Evolutionary conservation across 2,797 vertebrate genomes (phyloP), one percentile per base, ranked within the genome.

Genomic region (Pseudochaenichthys georgianus): DNA sequence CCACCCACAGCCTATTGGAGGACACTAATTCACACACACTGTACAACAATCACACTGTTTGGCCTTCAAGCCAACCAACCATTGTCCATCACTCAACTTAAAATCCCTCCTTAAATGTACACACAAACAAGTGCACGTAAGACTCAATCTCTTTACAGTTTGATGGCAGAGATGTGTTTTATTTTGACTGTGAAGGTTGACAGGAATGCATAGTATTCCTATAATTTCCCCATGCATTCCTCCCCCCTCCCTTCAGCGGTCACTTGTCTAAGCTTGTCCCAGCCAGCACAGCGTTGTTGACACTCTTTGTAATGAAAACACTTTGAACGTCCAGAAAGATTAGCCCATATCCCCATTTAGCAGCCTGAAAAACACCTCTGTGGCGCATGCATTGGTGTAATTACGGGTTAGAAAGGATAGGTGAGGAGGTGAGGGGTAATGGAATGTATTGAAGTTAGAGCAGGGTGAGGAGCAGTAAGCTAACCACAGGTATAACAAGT

Each of bases 191-290:
- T 54, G 84, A 70, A 88, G 81, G 82, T 73, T 65, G 48, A 45
- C 34, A 81, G 84, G 94, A 92, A 94, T 94, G 87, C 81, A 77
- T 43, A 84, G 87, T 91, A 94, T 93, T 92, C 90, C 84, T 83
- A 77, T 87, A 41, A 93, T 91, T 92, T 90, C 88, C 83, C 73
- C 76, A 78, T 48, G 70, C 86, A 92, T 92, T 90, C 89, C 86
- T 88, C 83, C 78, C 80, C 80, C 87, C 85, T 82, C 74, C 82
- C 75, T 72, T 47, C 84, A 77, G 42, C 78, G 82, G 89, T 93
- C 89, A 89, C 93, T 92, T 93, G 94, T 92, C 91, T 80, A 73
- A 92, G 91, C 93, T 87, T 94, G 93, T 78, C 93, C 84, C 80
- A 89, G 84, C 66, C 73, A 4, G 82, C 46, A 3, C 66, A 82